Percentiles rank a stretch among this genome's conserved stretches.
These are phyloP conservation scores for Epistrophella euchroma DNA, from an alignment of 2,888 invertebrate species.

Conservation along the genomic window DNA sequence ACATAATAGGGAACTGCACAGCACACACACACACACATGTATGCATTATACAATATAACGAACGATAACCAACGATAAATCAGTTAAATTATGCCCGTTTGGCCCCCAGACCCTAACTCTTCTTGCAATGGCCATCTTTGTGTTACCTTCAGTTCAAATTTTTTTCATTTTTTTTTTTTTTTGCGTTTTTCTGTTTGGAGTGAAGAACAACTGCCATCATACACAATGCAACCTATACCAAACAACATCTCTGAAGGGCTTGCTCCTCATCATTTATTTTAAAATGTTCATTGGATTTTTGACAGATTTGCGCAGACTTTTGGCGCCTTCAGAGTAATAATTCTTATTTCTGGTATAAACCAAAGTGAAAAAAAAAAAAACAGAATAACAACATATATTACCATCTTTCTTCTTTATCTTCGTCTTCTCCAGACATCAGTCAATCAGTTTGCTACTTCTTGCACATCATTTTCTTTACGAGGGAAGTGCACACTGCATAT, in stretches of 20 bases:
- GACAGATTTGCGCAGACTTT: conserved; percentile 79
- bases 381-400: not conserved
- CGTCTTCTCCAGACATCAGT: conserved; percentile 52
- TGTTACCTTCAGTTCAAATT: conserved; percentile 37
- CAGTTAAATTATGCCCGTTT: conserved; percentile 68
- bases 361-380: conserved; percentile 15
- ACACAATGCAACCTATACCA: conserved; percentile 19
- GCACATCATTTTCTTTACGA: conserved; percentile 13
- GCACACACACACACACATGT: conserved; percentile 20
- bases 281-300: conserved; percentile 77
- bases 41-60: conserved; percentile 32
- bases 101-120: conserved; percentile 49
- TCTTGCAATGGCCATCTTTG: conserved; percentile 27
- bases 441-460: conserved; percentile 52
- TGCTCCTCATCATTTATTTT: conserved; percentile 69
- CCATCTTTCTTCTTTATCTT: not conserved
- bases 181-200: too few relatives aligned
- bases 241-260: conserved; percentile 50
- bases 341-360: conserved; percentile 69
- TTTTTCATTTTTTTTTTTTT: not conserved
- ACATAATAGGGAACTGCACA: conserved; percentile 20
- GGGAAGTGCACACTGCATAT: conserved; percentile 7
- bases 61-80: conserved; percentile 66
- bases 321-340: conserved; percentile 79
- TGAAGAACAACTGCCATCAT: not conserved